Conservation (phyloP, 2,113 vertebrate species). For the Coregonus clupeaformis region DNA sequence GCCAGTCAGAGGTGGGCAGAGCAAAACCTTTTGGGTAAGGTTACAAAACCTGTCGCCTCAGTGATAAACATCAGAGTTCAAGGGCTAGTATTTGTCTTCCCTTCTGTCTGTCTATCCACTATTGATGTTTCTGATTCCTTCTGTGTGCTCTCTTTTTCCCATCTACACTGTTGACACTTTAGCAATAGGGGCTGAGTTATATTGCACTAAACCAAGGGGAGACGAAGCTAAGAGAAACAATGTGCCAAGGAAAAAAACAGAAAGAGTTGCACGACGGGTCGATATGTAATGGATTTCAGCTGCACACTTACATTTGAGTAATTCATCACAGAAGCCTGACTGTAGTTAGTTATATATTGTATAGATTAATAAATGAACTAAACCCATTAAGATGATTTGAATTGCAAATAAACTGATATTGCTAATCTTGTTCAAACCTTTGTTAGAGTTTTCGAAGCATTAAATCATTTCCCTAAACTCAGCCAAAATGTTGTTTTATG, state of each 20-base stretch:
- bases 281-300: slow-evolving; percentile 55
- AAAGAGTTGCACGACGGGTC: slow-evolving; percentile 22
- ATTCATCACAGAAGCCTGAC: slow-evolving; percentile 43
- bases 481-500: slow-evolving; percentile 18
- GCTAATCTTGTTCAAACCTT: neutral
- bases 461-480: neutral
- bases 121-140: slow-evolving; percentile 9
- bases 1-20: neutral
- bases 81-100: neutral
- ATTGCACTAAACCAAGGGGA: slow-evolving; percentile 18
- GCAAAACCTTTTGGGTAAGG: neutral
- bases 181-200: slow-evolving; percentile 33
- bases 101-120: neutral
- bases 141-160: neutral
- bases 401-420: slow-evolving; percentile 37
- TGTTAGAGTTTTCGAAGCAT: slow-evolving; percentile 4
- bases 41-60: neutral
- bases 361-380: slow-evolving; percentile 52
- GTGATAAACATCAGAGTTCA: neutral
- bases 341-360: slow-evolving; percentile 26
- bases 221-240: slow-evolving; percentile 39
- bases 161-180: slow-evolving; percentile 11
- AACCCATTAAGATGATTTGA: slow-evolving; percentile 52
- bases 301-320: slow-evolving; percentile 48
- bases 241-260: slow-evolving; percentile 33